Evolutionary conservation across 2,113 vertebrate species (phyloP), one percentile per base, ranked within the genome.

Genomic region (Spea multiplicata): DNA sequence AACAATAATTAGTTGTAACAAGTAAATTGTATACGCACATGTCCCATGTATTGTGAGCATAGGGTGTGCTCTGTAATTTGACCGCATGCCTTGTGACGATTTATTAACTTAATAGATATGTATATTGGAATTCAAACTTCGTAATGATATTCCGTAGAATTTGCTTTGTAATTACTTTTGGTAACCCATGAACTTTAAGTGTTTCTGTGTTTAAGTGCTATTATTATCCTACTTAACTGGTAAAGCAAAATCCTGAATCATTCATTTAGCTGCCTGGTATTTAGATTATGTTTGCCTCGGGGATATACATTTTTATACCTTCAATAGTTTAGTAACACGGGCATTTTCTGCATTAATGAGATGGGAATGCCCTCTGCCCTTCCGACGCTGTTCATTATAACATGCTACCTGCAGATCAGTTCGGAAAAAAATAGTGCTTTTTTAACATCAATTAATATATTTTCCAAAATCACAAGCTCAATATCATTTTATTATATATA

Each of bases 101-200:
- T 6, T 64, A 64, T 64, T 64, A 64, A 30, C 30, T 64, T 64
- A 64, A 64, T 64, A 30, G 61, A 6, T 30, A 16, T 9, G 61
- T 30, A 17, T 30, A 30, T 30, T 64, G 8, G 61, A 30, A 17
- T 64, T 64, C n/a, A 64, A 64, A 64, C 61, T 64, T 30, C n/a
- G 61, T 30, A 64, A 64, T 64, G 17, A 6, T 16, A 64, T 64
- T 64, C 61, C 13, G 61, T 17, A 3, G 61, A 64, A 64, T 64
- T 64, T 13, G 61, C 61, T 30, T 55, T 68, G 50, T 66, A 67
- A 76, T 67, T 59, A 76, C 44, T 48, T 59, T 59, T 59, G 5
- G 66, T 76, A 69, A 76, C 74, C 66, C 66, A 68, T 76, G 46
- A 69, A 50, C 65, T 59, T 55, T 68, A 52, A 16, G 74, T 76